These are phyloP conservation scores for Oryzias curvinotus DNA, from an alignment of 2,113 vertebrate genomes.

Conservation along the genomic window DNA sequence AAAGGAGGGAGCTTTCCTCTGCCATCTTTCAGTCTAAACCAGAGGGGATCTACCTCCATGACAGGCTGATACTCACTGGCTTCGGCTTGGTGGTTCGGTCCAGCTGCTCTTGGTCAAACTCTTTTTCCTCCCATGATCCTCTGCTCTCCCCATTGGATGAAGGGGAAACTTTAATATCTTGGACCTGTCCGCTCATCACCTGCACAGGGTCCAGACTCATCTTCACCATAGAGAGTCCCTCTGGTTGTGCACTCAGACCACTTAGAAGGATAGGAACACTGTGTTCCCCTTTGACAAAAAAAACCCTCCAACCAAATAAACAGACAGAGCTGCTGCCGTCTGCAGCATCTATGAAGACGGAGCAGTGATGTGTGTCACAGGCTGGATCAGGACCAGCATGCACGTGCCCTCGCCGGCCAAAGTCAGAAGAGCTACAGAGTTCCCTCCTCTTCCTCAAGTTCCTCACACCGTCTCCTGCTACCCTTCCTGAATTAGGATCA, in stretches of 20 bases:
- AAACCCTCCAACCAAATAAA: background rate
- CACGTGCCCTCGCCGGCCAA: conserved; percentile 24
- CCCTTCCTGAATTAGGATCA: conserved; percentile 28
- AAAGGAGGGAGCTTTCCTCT: too few relatives aligned
- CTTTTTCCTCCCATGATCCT: conserved; percentile 69
- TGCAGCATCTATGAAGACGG: conserved; percentile 15
- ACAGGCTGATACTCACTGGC: conserved; percentile 61
- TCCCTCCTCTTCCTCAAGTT: conserved; percentile 12
- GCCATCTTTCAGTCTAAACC: too few relatives aligned
- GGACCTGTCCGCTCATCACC: conserved; percentile 67
- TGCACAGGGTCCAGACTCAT: conserved; percentile 78
- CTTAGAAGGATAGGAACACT: background rate
- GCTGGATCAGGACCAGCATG: conserved; percentile 6
- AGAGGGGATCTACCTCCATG: too few relatives aligned
- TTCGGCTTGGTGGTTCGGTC: conserved; percentile 63
- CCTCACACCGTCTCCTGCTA: conserved; percentile 16
- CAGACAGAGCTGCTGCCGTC: conserved; percentile 5
- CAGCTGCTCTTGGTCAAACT: conserved; percentile 54
- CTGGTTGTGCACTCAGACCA: background rate
- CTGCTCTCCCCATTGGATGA: conserved; percentile 73
- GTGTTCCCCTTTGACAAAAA: background rate
- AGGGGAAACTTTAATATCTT: conserved; percentile 59
- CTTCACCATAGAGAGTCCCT: conserved; percentile 58
- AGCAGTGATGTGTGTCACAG: background rate
- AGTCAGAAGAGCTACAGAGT: conserved; percentile 21